These are phyloP conservation scores for Holocentrus rufus DNA, from an alignment of 2,797 vertebrate species.

Conservation along the genomic window DNA sequence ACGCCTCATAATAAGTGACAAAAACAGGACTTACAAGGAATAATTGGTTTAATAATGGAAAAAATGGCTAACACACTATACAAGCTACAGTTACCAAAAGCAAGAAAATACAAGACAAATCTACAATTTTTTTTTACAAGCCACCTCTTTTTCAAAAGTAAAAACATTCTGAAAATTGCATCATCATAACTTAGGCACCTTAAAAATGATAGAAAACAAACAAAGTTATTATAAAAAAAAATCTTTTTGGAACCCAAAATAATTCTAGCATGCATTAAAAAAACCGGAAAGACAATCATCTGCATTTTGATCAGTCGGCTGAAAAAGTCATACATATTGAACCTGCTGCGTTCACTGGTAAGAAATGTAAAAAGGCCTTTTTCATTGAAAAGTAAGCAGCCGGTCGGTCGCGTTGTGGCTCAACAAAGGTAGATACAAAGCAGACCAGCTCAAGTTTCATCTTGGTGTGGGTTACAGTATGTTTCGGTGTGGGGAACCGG, in stretches of 20 bases:
- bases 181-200: constrained; percentile 80
- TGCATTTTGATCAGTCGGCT: constrained; percentile 36
- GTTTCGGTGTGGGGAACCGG: constrained; percentile 1
- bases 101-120: constrained; percentile 69
- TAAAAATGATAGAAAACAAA: constrained; percentile 71
- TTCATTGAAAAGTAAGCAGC: constrained; percentile 6
- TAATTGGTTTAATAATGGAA: constrained; percentile 78
- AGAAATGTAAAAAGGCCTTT: constrained; percentile 7
- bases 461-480: constrained; percentile 33
- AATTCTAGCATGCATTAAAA: constrained; percentile 62
- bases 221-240: constrained; percentile 48
- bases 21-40: constrained; percentile 38
- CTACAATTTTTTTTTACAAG: constrained; percentile 71
- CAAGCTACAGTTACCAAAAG: constrained; percentile 72
- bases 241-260: constrained; percentile 55
- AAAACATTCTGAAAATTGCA: constrained; percentile 77
- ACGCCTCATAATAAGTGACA: constrained; percentile 1
- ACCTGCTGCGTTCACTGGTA: constrained; percentile 1
- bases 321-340: constrained; percentile 24
- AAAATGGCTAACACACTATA: constrained; percentile 70
- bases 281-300: constrained; percentile 35
- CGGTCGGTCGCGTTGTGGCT: constrained; percentile 12
- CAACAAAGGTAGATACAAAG: constrained; percentile 3
- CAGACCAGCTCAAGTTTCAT: constrained; percentile 19
- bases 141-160: constrained; percentile 63